Base-by-base conservation (phyloP, 2,797 vertebrate species). In the Parauchenoglanis ngamensis region DNA sequence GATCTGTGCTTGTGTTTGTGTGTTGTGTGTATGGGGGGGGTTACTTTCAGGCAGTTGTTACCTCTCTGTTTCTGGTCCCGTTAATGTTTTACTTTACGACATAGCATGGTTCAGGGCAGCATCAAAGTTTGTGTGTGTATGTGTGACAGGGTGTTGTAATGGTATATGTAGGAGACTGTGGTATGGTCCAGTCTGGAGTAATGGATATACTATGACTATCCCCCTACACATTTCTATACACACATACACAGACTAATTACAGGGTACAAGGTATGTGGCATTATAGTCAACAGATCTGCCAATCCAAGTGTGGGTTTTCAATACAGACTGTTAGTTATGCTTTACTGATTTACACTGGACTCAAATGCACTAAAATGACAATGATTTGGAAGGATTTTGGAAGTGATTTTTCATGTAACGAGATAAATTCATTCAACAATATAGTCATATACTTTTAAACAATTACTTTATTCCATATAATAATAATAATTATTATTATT, bases 41-140 rank as follows among this genome's bases (percentile, higher is more conserved):
- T 85, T 86, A 82, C 72, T 84, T 87, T 61, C 59, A 92, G 90
- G 91, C 92, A 90, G 88, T 90, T 89, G 92, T 93, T 94, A 92
- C 93, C 89, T 91, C 90, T 85, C 91, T 88, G 92, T 90, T 85
- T 85, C 86, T 87, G 86, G 89, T 85, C 87, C 89, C 89, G 90
- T 94, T 94, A 94, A 91, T 91, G 91, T 93, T 93, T 91, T 90
- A 91, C 88, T 87, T 93, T 90, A 91, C 90, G 90, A 85, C 90
- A 89, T 25, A 28, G 88, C 63, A 3, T 86, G 68, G 87, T 87
- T 81, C 81, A 84, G 40, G 11, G 85, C 81, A 89, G 88, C 86
- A 86, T 89, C 84, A 35, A 15, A n/a, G 79, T 56, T 56, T 89
- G 89, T 90, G 81, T 90, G 68, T 89, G 80, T 89, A 28, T 49